Base-by-base conservation (phyloP, 2,113 vertebrate genomes). In the Uria aalge region DNA sequence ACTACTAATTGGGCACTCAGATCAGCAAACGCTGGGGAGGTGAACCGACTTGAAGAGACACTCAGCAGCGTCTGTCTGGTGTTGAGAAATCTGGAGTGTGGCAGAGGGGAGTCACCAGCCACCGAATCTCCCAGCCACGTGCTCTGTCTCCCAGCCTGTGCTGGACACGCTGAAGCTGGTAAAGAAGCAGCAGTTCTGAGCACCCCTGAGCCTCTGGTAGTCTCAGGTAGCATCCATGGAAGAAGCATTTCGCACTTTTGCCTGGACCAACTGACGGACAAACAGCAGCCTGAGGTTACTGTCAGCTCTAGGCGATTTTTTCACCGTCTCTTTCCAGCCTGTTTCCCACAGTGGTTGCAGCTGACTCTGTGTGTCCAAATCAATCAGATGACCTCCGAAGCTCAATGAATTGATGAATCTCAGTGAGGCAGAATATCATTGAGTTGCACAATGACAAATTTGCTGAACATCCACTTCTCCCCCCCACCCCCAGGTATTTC, bases 61-160 rank as follows among this genome's bases (percentile, higher is more conserved):
- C 47, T 71, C 12, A 32, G 11, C 9, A 78, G 10, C 0, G 1
- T 53, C 27, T 59, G 3, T 27, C 36, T 68, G 32, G 4, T 47
- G 26, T 12, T 63, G 38, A 55, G 23, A 78, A 81, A 84, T 67
- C 84, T 9, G 27, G 15, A 32, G 10, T 3, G 0, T 4, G 62
- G 26, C 15, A 92, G 41, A 82, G 68, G 15, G 5, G 8, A 68
- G 40, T 24, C 13, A 64, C 6, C 0, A 1, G 34, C 7, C 0
- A 0, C 9, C 0, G 0, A 50, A 43, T 48, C 43, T 48, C 20
- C 32, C 47, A 59, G 27, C 18, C 34, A 78, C 0, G 0, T 36
- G 22, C 17, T 48, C 19, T 1, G 4, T 29, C n/a, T 68, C 36
- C 41, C 55, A 29, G 15, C 20, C 20, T 43, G 30, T 55, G 40